Base-by-base conservation (phyloP, 2,888 invertebrate species). In the Scaptomyza cyrtandrae region DNA sequence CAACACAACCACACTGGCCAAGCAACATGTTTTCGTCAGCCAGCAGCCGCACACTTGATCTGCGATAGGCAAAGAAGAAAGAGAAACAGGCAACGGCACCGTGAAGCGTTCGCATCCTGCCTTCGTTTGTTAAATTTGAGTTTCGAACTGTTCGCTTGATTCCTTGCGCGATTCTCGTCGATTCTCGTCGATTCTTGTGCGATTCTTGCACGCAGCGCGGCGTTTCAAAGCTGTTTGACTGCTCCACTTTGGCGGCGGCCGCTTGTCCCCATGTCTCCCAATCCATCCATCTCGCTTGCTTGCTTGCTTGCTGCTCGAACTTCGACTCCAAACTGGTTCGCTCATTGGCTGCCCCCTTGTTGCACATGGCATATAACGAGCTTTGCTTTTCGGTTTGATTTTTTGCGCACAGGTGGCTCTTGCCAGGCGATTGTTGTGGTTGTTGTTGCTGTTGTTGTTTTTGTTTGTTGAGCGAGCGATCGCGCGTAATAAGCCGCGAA, bases 401-500 rank as follows among this genome's bases (percentile, higher is more conserved):
- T 84, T 88, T 70, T 63, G 71, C 88, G 88, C 81, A 82, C 81
- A 82, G 81, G 81, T 82, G 81, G 88, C 86, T 82, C 63, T 79
- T 29, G 65, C 7, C 5, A 13, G 6, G 13, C 35, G 35, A n/a
- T 64, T 71, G 53, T 67, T 60, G 55, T 48, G 46, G 29, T 39
- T 57, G 35, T 46, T 57, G 46, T 43, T 74, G 69, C n/a, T n/a
- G 55, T 48, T 49, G 29, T 39, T 57, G 35, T 46, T 57, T 46
- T 43, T 74, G 69, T 53, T 61, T 57, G 46, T 52, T 19, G 71
- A 61, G 80, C 80, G 65, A 78, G 71, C 81, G 75, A 71, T 79
- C 78, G 81, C 82, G 76, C 84, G 82, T 90, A 90, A 88, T 88
- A 90, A 90, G 89, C 89, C 84, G 91, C 89, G 90, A 90, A 90